phyloP scores from a whole-genome alignment of 2,797 vertebrate species.

The Rhodeus uyekii region DNA sequence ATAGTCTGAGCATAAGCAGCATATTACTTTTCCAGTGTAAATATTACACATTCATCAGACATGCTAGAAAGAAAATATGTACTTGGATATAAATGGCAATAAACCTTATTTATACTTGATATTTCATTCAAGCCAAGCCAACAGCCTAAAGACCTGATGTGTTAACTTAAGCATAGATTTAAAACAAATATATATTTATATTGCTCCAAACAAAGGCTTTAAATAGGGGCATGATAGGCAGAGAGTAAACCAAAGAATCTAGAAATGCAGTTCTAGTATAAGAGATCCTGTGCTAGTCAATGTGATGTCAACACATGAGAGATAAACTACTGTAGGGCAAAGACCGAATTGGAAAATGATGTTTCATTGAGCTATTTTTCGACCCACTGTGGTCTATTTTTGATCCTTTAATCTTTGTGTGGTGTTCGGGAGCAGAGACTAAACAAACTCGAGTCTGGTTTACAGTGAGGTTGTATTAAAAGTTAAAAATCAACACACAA shows the following conservation, averaged over 20 bases:
- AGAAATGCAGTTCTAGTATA: constrained; percentile 1
- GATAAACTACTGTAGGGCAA: constrained; percentile 20
- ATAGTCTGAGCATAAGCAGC: not conserved
- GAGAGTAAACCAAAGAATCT: constrained; percentile 23
- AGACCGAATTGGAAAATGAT: constrained; percentile 28
- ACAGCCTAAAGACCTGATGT: not conserved
- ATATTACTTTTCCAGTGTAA: not conserved
- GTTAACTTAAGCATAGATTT: not conserved
- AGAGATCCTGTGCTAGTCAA: constrained; percentile 17
- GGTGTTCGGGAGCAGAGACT: constrained; percentile 7
- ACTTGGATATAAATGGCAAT: not conserved
- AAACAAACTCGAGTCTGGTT: constrained; percentile 18
- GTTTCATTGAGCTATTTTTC: constrained; percentile 30
- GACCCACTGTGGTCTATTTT: constrained; percentile 29
- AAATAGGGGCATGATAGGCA: constrained; percentile 20
- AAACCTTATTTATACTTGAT: not conserved
- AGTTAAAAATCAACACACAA: not conserved
- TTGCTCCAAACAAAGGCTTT: constrained; percentile 12
- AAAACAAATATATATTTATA: not conserved
- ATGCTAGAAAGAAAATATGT: not conserved
- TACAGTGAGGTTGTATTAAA: not conserved
- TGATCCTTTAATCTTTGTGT: constrained; percentile 36
- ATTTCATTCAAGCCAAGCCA: not conserved
- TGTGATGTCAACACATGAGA: constrained; percentile 30
- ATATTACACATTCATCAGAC: not conserved